Evolutionary conservation across 30 jellyfish, hydroid and myxozoan genomes (phyloP), one percentile per base, ranked within the genome.

Genomic region (Aurelia sp.): DNA sequence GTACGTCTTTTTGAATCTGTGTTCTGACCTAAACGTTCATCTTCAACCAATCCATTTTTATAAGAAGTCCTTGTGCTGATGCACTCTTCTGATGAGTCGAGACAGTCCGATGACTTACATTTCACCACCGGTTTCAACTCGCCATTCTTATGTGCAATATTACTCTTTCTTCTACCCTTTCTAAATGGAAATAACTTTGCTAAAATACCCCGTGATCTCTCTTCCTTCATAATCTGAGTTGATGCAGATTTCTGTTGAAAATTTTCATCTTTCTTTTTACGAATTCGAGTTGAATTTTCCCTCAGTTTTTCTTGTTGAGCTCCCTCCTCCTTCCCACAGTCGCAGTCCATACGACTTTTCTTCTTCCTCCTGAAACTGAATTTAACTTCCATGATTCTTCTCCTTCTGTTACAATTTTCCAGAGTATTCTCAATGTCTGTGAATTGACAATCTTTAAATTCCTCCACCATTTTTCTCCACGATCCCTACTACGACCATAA

Each of bases 311-410:
- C 33, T 13, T 59, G 23, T 3, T 66, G 77, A 66, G 21, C 23
- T 61, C 16, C 35, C 33, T 66, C 55, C 51, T 66, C 55, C 51
- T 66, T 66, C 33, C 77, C 77, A 11, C 55, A 66, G 11, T 66
- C 81, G 41, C 76, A 59, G 27, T 82, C 92, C 68, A 62, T 41
- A 15, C 92, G 92, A 61, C 77, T 58, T 70, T 82, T 82, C 79
- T 82, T 82, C 65, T 82, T 82, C 86, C 66, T 82, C 63, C 92
- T 58, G 57, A 82, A 82, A 60, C 92, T 82, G 27, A 82, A 71
- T 61, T 82, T 82, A 4, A 82, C 48, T 53, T 59, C 82, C 92
- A 82, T 82, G 19, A 71, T 51, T 60, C 86, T 58, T 82, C 91
- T 66, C 57, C 88, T 66, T 66, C 90, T 69, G 64, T 71, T 72